These are phyloP conservation scores for Crotalus helleri DNA, from an alignment of 2,113 vertebrate genomes.

Conservation along the genomic window DNA sequence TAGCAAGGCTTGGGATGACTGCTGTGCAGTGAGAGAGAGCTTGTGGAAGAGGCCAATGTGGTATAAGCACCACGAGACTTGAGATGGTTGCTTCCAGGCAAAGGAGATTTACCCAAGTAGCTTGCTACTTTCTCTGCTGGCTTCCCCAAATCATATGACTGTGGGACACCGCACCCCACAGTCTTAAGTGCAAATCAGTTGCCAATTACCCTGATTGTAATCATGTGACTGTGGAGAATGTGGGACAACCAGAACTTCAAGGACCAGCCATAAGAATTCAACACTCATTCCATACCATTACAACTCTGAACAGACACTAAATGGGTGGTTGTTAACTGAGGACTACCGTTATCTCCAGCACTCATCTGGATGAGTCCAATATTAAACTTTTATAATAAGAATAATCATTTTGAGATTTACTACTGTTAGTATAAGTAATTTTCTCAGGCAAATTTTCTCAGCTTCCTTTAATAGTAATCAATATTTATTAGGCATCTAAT, in stretches of 20 bases:
- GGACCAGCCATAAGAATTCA: background rate
- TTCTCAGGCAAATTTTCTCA: background rate
- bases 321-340: background rate
- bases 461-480: background rate
- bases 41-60: no score
- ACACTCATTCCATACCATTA: background rate
- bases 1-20: background rate
- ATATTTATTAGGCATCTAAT: background rate
- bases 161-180: background rate
- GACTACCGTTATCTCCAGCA: background rate
- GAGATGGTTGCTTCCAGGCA: background rate
- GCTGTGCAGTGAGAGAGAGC: background rate
- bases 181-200: background rate
- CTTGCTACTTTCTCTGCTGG: background rate
- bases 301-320: background rate
- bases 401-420: background rate
- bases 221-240: background rate
- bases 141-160: background rate
- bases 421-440: background rate
- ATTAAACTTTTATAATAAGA: background rate
- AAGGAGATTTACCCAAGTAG: background rate
- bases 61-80: background rate
- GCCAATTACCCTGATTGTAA: background rate
- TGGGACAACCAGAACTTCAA: background rate
- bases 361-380: background rate